Evolutionary conservation across 1,140 invertebrate species (phyloP).

Genomic region (Drosophila auraria): DNA sequence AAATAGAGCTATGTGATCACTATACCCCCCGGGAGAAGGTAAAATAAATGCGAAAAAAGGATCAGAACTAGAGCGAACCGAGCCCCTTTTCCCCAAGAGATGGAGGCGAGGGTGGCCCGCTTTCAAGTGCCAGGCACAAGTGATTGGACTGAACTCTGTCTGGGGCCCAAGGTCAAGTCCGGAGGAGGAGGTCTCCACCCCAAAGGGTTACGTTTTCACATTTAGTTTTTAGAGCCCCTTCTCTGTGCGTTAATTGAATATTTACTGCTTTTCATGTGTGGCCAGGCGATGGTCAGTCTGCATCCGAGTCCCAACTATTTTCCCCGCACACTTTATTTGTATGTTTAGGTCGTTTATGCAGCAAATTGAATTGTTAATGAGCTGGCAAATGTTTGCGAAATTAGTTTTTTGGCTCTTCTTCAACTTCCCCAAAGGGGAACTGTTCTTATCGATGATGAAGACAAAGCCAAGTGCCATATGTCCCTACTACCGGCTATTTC

Average conservation of each 20-base stretch:
- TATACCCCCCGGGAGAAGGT: neutral
- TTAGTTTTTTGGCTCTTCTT: slow-evolving; percentile 49
- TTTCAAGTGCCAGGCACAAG: slow-evolving; percentile 52
- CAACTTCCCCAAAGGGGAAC: too few species aligned
- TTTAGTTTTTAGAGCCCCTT: slow-evolving; percentile 41
- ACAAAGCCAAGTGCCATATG: slow-evolving; percentile 10
- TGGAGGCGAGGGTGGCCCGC: slow-evolving; percentile 4
- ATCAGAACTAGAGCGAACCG: slow-evolving; percentile 6
- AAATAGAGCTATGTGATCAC: neutral
- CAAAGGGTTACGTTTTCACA: slow-evolving; percentile 57
- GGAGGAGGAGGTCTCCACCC: neutral
- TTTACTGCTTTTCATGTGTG: slow-evolving; percentile 68
- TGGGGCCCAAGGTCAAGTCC: slow-evolving; percentile 21
- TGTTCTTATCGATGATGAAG: slow-evolving; percentile 31
- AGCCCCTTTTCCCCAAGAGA: neutral
- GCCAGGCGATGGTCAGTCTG: slow-evolving; percentile 32
- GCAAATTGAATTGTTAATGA: slow-evolving; percentile 83
- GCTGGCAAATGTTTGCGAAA: slow-evolving; percentile 76
- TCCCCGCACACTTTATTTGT: slow-evolving; percentile 41
- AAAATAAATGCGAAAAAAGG: slow-evolving; percentile 8
- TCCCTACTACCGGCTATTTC: slow-evolving; percentile 16
- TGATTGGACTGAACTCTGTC: slow-evolving; percentile 32
- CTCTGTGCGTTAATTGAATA: slow-evolving; percentile 74
- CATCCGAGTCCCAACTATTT: slow-evolving; percentile 33
- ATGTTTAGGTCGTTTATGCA: slow-evolving; percentile 80